phyloP scores from a whole-genome alignment of 2,888 invertebrate genomes.

The Ligdia adustata region DNA sequence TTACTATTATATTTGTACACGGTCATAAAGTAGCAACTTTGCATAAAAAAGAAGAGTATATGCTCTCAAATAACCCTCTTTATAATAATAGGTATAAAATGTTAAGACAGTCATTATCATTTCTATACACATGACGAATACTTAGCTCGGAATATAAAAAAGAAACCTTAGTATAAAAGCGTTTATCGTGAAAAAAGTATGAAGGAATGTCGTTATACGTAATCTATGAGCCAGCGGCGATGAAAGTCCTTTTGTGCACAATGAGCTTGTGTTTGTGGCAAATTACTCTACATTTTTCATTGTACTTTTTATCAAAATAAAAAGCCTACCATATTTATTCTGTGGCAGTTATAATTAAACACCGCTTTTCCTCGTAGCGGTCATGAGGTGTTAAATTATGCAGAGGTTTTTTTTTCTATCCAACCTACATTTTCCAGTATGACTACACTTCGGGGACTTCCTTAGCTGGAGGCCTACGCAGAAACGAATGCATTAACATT shows the following conservation, averaged over 20 bases:
- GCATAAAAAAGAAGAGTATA: conserved; percentile 6
- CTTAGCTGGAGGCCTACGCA: conserved; percentile 3
- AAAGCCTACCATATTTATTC: conserved; percentile 19
- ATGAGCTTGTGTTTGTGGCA: conserved; percentile 37
- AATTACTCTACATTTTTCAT: conserved; percentile 46
- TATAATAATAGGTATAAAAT: conserved; percentile 12
- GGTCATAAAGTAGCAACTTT: conserved; percentile 2
- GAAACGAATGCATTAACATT: conserved; percentile 26
- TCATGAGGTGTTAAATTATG: conserved; percentile 16
- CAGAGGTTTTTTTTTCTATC: conserved; percentile 15
- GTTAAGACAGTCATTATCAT: conserved; percentile 17
- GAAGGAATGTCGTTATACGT: conserved; percentile 47
- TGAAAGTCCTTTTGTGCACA: conserved; percentile 40
- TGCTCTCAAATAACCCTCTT: conserved; percentile 10
- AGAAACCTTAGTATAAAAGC: conserved; percentile 30
- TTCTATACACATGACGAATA: conserved; percentile 24
- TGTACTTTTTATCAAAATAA: conserved; percentile 22
- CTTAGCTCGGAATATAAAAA: conserved; percentile 27
- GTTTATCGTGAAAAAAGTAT: conserved; percentile 61
- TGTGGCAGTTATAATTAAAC: conserved; percentile 29
- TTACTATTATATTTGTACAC: not conserved
- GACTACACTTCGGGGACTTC: conserved; percentile 3
- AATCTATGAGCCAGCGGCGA: conserved; percentile 38
- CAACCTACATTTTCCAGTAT: conserved; percentile 10
- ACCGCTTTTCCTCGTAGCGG: conserved; percentile 15